These are phyloP conservation scores for Scaptomyza polygonia DNA, from an alignment of 2,888 invertebrate species.

Conservation along the genomic window DNA sequence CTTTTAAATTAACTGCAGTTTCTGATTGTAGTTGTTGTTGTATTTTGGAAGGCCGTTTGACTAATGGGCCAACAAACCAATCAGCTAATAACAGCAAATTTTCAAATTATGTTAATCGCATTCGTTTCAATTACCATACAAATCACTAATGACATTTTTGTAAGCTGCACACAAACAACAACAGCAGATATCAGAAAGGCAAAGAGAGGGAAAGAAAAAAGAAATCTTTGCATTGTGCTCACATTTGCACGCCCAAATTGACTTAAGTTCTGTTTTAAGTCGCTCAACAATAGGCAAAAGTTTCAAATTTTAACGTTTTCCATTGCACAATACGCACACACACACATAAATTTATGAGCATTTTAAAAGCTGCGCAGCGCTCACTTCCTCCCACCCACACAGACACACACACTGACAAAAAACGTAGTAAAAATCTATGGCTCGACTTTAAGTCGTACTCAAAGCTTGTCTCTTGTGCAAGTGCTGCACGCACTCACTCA, in stretches of 20 bases:
- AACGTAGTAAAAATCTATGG: slow-evolving; percentile 13
- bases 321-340: slow-evolving; percentile 29
- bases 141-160: slow-evolving; percentile 49
- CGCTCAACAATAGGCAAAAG: slow-evolving; percentile 61
- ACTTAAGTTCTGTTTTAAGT: slow-evolving; percentile 62
- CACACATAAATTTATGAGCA: slow-evolving; percentile 2
- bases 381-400: slow-evolving; percentile 49
- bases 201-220: slow-evolving; percentile 8
- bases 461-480: slow-evolving; percentile 33
- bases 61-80: slow-evolving; percentile 67
- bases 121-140: slow-evolving; percentile 78
- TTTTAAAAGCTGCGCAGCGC: slow-evolving; percentile 10
- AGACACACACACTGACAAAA: slow-evolving; percentile 18
- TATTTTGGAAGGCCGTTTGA: slow-evolving; percentile 36
- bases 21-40: background rate
- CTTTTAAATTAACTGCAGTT: slow-evolving; percentile 36
- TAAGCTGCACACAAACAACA: slow-evolving; percentile 17
- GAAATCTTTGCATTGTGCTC: slow-evolving; percentile 48
- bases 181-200: slow-evolving; percentile 7
- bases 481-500: slow-evolving; percentile 28
- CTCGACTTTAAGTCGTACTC: slow-evolving; percentile 38
- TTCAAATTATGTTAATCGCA: slow-evolving; percentile 81
- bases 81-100: slow-evolving; percentile 69
- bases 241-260: slow-evolving; percentile 63
- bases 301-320: slow-evolving; percentile 44